Evolutionary conservation across 2,888 invertebrate genomes (phyloP), one percentile per base, ranked within the genome.

Genomic region (Drosophila lacicola): DNA sequence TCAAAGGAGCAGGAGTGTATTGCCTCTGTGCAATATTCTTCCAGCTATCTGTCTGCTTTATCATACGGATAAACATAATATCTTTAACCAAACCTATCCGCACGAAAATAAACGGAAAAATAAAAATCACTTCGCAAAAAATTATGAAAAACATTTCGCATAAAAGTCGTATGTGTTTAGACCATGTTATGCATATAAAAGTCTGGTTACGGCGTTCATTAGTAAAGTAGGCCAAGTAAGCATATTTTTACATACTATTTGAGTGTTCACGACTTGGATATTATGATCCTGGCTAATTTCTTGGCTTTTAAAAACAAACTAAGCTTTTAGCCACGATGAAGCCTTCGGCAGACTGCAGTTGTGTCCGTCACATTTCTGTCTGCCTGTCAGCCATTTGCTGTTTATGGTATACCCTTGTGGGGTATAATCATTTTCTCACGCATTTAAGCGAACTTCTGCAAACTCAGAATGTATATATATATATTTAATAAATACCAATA

Each of bases 291-390:
- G 60, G 45, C 36, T 45, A 64, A 64, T 37, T 25, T 37, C 21
- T 44, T 34, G 33, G 39, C 34, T 50, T 36, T 9, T 39, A 51
- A 47, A 42, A 17, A 55, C 42, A n/a, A 53, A 45, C 53, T 45
- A 44, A 50, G 41, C 29, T 46, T 45, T 47, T 34, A 47, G 17
- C 56, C n/a, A 50, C 63, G 61, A 36, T 17, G 36, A 42, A 56
- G 70, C 77, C 85, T 79, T 56, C 57, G 85, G 82, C 85, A 67
- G 74, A 77, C 68, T 51, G 66, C 57, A 66, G 65, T 49, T 72
- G 42, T 46, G 29, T 54, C 54, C 56, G 44, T 50, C 25, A 29
- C 10, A 11, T 13, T 17, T 45, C 50, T 46, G 55, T 36, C 39
- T 33, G 53, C 41, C 17, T 53, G 57, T 47, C 34, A 17, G 17